phyloP scores from a whole-genome alignment of 2,888 invertebrate species.

The Cyclophora punctaria region DNA sequence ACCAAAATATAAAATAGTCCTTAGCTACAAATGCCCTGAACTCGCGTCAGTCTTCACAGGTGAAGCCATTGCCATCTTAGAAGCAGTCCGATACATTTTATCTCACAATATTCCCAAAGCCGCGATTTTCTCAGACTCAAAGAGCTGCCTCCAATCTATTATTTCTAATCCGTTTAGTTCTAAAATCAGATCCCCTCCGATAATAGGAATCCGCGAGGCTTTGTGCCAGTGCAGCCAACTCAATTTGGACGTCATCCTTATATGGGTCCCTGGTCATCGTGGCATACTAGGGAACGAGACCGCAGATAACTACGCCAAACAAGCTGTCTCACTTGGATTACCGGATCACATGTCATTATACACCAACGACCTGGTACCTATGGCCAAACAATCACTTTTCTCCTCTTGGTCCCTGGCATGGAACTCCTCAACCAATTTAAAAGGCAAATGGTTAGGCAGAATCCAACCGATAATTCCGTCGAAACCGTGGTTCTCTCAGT shows the following conservation, averaged over 20 bases:
- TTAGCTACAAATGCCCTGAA: background rate
- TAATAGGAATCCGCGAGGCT: background rate
- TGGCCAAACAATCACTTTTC: background rate
- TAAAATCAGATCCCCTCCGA: background rate
- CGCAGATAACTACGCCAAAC: background rate
- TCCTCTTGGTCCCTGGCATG: background rate
- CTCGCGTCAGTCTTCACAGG: background rate
- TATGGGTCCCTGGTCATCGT: background rate
- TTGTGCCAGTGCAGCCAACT: background rate
- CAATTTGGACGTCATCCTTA: background rate
- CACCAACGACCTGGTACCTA: background rate
- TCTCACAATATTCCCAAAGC: background rate
- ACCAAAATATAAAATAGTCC: background rate
- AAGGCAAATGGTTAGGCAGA: background rate
- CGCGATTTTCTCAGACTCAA: background rate
- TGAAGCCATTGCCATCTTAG: constrained; percentile 1
- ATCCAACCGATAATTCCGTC: background rate
- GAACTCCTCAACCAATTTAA: background rate
- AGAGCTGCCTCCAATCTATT: background rate
- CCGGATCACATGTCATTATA: background rate
- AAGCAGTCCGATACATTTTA: background rate
- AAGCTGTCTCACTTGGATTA: background rate
- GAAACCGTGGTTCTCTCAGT: constrained; percentile 3
- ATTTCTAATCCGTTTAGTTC: background rate
- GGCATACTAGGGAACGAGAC: no score